Conservation (phyloP, 2,797 vertebrate species). For the Vireo griseus region DNA sequence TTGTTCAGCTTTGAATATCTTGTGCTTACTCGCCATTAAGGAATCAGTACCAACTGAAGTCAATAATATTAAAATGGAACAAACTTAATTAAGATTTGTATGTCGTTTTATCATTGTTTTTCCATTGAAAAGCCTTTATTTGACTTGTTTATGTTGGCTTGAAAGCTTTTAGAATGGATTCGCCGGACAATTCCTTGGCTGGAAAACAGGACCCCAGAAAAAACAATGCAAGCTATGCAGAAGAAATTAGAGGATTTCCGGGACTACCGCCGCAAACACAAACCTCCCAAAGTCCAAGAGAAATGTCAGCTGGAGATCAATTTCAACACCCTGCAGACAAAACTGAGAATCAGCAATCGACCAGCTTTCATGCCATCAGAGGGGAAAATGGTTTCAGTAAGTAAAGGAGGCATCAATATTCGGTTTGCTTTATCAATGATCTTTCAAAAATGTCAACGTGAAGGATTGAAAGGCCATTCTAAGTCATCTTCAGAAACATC, state of each 20-base stretch:
- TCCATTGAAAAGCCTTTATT: neutral
- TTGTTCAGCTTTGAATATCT: neutral
- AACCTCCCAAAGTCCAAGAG: constrained; percentile 95
- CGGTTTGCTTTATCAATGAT: neutral
- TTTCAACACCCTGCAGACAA: constrained; percentile 98
- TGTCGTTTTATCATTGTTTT: neutral
- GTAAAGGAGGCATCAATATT: constrained; percentile 40
- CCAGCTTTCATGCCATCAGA: constrained; percentile 98
- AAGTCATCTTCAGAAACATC: neutral
- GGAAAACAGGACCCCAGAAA: constrained; percentile 92
- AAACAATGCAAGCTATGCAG: constrained; percentile 93
- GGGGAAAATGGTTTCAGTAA: constrained; percentile 98
- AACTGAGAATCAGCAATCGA: constrained; percentile 93
- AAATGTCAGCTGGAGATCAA: constrained; percentile 98
- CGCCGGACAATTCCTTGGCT: constrained; percentile 95
- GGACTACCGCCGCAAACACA: constrained; percentile 95
- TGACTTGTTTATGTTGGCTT: neutral
- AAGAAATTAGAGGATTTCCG: constrained; percentile 95
- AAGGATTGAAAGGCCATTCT: neutral
- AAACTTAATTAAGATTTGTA: neutral
- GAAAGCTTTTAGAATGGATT: constrained; percentile 96
- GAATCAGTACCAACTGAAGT: neutral
- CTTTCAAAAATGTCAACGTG: neutral
- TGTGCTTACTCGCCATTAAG: neutral
- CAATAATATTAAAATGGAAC: neutral